A percentile compares a stretch with the other conserved stretches of the same genome.
Evolutionary conservation across 2,113 vertebrate species (phyloP).

Genomic region (Ranitomeya variabilis): DNA sequence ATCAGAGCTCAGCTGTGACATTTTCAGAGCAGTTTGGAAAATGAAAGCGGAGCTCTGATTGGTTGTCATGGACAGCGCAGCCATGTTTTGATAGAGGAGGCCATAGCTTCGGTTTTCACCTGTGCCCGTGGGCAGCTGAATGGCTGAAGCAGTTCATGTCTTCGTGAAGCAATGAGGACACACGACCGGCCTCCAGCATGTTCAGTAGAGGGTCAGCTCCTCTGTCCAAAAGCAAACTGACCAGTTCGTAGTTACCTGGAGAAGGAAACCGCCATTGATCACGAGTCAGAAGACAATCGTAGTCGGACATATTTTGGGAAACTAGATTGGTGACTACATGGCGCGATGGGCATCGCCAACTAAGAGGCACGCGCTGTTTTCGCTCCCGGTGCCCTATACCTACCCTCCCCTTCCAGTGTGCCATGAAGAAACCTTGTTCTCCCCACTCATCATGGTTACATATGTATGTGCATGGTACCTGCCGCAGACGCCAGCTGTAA

Average conservation of each 20-base stretch:
- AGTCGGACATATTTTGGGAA: background rate
- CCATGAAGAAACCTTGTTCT: background rate
- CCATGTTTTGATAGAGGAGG: no score
- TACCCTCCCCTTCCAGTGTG: background rate
- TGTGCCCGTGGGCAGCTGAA: conserved; percentile 92
- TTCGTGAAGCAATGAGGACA: conserved; percentile 87
- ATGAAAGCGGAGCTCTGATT: no score
- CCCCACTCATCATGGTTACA: background rate
- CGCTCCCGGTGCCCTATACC: background rate
- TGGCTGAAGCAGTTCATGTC: conserved; percentile 99
- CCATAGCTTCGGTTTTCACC: conserved; percentile 68
- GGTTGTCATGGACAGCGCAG: no score
- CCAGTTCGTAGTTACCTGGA: conserved; percentile 94
- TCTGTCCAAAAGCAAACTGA: conserved; percentile 86
- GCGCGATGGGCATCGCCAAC: background rate
- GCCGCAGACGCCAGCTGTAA: conserved; percentile 95
- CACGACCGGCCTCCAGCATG: conserved; percentile 80
- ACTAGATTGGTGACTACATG: background rate
- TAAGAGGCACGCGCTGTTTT: background rate
- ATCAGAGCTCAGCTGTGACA: no score
- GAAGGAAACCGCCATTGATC: background rate
- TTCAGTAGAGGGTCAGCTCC: conserved; percentile 90
- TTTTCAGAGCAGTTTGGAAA: no score
- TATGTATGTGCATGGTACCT: conserved; percentile 71
- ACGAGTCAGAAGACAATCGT: no score